Evolutionary conservation across 92 coral and sea anemone species (phyloP).

Genomic region (Zoanthus gigantus): DNA sequence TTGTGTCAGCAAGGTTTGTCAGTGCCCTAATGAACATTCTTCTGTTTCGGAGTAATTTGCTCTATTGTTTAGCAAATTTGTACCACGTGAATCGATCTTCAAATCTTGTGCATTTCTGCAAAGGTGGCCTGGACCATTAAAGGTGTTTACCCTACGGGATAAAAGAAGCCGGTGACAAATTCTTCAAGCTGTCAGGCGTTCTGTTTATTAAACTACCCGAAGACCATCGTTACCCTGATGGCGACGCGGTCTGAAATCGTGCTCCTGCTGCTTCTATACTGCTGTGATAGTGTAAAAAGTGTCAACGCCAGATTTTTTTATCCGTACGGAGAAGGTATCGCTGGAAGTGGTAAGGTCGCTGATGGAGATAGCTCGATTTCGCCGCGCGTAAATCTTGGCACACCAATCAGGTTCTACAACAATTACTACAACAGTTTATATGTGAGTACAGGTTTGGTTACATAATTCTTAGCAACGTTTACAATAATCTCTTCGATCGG

Average conservation of each 20-base stretch:
- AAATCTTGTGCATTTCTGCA: conserved; percentile 32
- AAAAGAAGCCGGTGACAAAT: background rate
- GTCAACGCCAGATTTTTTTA: conserved; percentile 69
- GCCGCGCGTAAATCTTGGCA: conserved; percentile 58
- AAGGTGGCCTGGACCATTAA: conserved; percentile 6
- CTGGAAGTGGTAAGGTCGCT: conserved; percentile 5
- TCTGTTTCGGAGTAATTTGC: conserved; percentile 46
- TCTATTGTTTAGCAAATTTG: conserved; percentile 36
- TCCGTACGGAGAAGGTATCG: conserved; percentile 66
- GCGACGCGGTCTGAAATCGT: conserved; percentile 25
- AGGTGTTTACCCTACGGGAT: conserved; percentile 17
- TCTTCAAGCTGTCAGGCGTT: conserved; percentile 6
- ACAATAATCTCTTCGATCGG: conserved; percentile 38
- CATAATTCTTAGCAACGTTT: background rate
- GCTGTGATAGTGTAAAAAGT: conserved; percentile 45
- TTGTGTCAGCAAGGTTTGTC: conserved; percentile 48
- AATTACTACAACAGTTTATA: conserved; percentile 52
- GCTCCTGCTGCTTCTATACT: conserved; percentile 41
- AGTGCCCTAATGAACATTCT: conserved; percentile 46
- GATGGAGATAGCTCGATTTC: conserved; percentile 37
- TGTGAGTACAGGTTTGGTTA: conserved; percentile 52
- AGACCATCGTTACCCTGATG: conserved; percentile 16
- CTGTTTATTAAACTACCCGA: background rate
- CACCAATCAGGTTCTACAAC: conserved; percentile 66
- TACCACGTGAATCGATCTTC: conserved; percentile 51